Percentiles rank a stretch among this genome's conserved stretches.
These are phyloP conservation scores for Meiosimyza decipiens DNA, from an alignment of 2,888 invertebrate species.

Conservation along the genomic window DNA sequence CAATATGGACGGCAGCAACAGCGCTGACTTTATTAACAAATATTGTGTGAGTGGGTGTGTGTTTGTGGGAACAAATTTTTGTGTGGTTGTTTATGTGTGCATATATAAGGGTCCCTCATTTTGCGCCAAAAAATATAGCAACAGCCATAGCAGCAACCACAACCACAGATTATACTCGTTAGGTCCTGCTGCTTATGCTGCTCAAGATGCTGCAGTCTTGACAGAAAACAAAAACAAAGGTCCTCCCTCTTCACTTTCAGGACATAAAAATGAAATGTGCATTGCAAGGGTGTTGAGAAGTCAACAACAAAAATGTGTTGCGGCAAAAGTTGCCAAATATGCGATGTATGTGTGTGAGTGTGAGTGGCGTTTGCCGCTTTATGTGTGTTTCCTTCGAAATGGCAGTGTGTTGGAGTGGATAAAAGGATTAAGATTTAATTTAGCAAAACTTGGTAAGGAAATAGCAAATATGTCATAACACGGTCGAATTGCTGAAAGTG, in stretches of 20 bases:
- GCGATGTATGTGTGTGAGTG: not conserved
- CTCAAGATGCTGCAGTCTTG: too few species aligned
- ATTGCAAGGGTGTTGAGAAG: slow-evolving; percentile 16
- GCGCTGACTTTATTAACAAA: slow-evolving; percentile 31
- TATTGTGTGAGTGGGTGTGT: slow-evolving; percentile 21
- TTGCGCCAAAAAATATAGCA: not conserved
- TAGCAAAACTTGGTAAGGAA: slow-evolving; percentile 27
- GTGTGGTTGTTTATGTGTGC: not conserved
- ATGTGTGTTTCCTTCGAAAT: not conserved
- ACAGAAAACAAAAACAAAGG: too few species aligned
- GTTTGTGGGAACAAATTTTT: slow-evolving; percentile 7
- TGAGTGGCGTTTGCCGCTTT: not conserved
- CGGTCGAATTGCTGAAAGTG: not conserved
- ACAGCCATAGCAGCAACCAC: slow-evolving; percentile 12
- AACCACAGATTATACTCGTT: slow-evolving; percentile 25
- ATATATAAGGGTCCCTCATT: not conserved
- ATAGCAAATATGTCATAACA: slow-evolving; percentile 31
- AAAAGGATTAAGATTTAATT: slow-evolving; percentile 34
- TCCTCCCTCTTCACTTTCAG: too few species aligned
- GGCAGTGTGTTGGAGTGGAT: slow-evolving; percentile 23
- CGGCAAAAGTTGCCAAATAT: not conserved
- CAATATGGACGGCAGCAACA: slow-evolving; percentile 8
- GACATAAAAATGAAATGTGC: not conserved
- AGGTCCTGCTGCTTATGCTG: not conserved
- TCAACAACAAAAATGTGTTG: slow-evolving; percentile 26